Evolutionary conservation across 2,797 vertebrate genomes (phyloP), one percentile per base, ranked within the genome.

Genomic region (Hoplostethus mediterraneus): DNA sequence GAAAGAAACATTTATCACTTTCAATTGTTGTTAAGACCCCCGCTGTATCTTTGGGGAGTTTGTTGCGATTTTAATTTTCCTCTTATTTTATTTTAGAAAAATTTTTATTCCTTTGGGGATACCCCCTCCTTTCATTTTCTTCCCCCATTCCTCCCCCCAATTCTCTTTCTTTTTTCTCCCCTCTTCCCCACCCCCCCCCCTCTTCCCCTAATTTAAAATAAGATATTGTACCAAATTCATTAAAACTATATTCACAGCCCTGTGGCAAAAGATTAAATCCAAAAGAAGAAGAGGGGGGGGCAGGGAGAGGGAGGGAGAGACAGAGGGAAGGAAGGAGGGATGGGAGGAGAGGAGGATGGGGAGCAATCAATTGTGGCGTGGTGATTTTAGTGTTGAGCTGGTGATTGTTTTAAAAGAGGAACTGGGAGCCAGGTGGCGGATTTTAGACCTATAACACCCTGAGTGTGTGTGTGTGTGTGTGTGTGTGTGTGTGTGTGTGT

Each of bases 331-430:
- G 40, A 9, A 44, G 7, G 49, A 6, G 12, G 44, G 12, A 4
- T 2, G 10, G 13, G 44, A 45, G 44, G 12, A 45, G 14, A 14
- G 44, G 13, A 45, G 11, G 14, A 31, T 31, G 49, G 49, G 21
- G 49, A 31, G 47, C 40, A 57, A 53, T 71, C 36, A 16, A 47
- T 71, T 69, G 71, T 42, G 51, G 14, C 47, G 36, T 14, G 53
- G 40, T 16, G 25, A 67, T 72, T 62, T 71, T 33, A 64, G 36
- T 48, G 67, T 11, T 11, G 45, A 42, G 25, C 42, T 31, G 16
- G 53, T 83, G 75, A 82, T 81, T 80, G 69, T 80, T 87, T 75
- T 77, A 72, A 60, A 78, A 73, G 67, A 45, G 40, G 51, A 75
- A 79, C 71, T 55, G 48, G 49, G 49, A 42, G 51, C 70, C 49